Evolutionary conservation across 2,113 vertebrate genomes (phyloP).

Genomic region (Pelecanoides urinatrix): DNA sequence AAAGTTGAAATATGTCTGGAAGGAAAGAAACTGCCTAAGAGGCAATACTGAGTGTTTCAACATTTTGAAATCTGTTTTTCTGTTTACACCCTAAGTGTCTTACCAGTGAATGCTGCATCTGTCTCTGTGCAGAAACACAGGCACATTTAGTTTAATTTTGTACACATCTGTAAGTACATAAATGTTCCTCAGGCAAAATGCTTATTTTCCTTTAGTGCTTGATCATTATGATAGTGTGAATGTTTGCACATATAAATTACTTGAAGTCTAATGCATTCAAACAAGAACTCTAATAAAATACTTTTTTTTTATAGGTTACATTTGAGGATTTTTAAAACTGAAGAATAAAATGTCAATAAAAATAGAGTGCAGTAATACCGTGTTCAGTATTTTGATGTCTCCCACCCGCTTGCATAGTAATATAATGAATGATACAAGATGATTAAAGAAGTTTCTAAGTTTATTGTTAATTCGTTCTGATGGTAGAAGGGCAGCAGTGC

Average conservation of each 20-base stretch:
- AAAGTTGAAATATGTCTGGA: background rate
- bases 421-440: background rate
- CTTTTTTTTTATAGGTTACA: background rate
- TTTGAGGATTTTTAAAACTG: background rate
- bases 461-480: background rate
- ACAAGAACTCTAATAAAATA: background rate
- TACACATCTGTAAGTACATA: background rate
- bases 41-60: background rate
- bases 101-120: background rate
- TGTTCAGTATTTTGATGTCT: background rate
- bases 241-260: background rate
- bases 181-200: constrained; percentile 23
- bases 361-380: background rate
- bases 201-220: constrained; percentile 5
- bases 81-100: background rate
- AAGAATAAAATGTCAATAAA: background rate
- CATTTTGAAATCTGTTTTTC: background rate
- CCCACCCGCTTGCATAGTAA: background rate
- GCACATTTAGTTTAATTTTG: background rate
- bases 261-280: background rate
- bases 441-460: background rate
- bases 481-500: background rate
- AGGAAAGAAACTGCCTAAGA: background rate
- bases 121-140: background rate
- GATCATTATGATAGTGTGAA: background rate